A percentile compares a stretch with the other conserved stretches of the same genome.
Conservation (phyloP, 2,113 vertebrate genomes). For the Lophotis ruficrista region DNA sequence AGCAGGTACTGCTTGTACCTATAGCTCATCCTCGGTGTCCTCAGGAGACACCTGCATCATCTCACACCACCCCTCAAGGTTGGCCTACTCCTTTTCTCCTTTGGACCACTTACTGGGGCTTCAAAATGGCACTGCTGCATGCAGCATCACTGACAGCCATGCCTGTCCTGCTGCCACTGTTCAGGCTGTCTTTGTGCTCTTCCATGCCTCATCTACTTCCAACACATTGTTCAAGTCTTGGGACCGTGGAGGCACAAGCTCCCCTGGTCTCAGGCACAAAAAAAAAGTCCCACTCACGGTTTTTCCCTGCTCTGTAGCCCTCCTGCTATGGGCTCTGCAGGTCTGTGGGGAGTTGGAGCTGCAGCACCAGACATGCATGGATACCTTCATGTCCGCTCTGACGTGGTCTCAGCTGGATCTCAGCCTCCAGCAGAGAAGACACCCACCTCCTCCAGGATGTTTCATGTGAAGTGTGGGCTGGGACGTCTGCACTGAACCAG, state of each 20-base stretch:
- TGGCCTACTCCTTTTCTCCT: not conserved
- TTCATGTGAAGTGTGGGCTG: not conserved
- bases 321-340: not conserved
- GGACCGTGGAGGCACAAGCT: not conserved
- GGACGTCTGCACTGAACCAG: not conserved
- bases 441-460: not conserved
- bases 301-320: not conserved
- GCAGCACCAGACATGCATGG: not conserved
- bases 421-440: not conserved
- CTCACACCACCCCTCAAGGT: not conserved
- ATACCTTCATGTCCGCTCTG: not conserved
- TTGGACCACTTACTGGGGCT: not conserved
- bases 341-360: not conserved
- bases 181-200: not conserved
- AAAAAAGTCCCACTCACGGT: not conserved
- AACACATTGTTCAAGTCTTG: not conserved
- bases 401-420: not conserved
- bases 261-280: not conserved
- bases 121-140: not conserved
- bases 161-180: not conserved
- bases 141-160: not conserved
- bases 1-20: not conserved
- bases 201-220: not conserved
- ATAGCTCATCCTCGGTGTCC: not conserved
- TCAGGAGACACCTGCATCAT: not conserved